These are phyloP conservation scores for Noturus placidus DNA, from an alignment of 2,113 vertebrate species.

Conservation along the genomic window DNA sequence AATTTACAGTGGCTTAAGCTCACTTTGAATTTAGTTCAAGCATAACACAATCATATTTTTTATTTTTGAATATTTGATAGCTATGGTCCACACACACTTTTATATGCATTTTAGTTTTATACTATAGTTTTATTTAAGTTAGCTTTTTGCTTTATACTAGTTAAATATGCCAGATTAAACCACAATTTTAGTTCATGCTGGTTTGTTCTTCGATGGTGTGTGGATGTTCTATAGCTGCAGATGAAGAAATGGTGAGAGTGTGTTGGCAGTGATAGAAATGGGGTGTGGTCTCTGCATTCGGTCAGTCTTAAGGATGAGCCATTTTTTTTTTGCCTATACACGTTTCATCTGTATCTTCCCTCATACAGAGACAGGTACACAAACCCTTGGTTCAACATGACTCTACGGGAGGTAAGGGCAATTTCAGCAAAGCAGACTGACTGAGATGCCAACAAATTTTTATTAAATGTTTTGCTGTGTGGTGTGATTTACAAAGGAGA, in stretches of 20 bases:
- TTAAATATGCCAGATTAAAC: not conserved
- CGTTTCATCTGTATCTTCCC: conserved; percentile 34
- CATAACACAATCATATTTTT: not conserved
- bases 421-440: not conserved
- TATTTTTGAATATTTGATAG: not conserved
- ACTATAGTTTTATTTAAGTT: not conserved
- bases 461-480: not conserved
- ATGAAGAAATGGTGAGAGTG: conserved; percentile 1
- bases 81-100: not conserved
- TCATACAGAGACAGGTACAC: conserved; percentile 29
- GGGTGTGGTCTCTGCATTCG: conserved; percentile 54
- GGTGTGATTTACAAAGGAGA: not conserved
- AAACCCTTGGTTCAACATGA: conserved; percentile 58
- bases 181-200: not conserved
- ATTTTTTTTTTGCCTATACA: conserved; percentile 50
- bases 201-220: not conserved
- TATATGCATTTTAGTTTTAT: not conserved
- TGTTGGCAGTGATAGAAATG: conserved; percentile 9
- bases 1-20: not conserved
- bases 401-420: conserved; percentile 71
- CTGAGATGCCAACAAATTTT: not conserved
- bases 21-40: not conserved
- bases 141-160: not conserved
- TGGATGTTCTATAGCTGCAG: not conserved
- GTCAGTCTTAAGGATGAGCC: conserved; percentile 61